A percentile compares a stretch with the other conserved stretches of the same genome.
Conservation (phyloP, 2,888 invertebrate genomes). For the Deroplatys truncata region DNA sequence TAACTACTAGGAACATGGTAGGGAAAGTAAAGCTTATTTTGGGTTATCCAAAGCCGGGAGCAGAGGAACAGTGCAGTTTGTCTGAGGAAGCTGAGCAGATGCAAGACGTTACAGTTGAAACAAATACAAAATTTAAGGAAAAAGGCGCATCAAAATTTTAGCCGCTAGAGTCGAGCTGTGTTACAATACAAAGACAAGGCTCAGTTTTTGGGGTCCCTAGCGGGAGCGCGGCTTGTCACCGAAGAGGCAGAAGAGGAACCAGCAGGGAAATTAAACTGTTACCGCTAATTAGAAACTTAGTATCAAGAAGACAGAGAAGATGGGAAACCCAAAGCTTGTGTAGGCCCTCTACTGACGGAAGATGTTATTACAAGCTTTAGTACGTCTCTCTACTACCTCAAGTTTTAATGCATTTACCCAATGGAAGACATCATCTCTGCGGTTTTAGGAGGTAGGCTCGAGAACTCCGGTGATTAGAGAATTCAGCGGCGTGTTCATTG, state of each 20-base stretch:
- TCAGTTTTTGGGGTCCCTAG: not conserved
- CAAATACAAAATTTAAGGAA: too few relatives aligned
- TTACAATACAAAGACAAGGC: not conserved
- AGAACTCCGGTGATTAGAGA: not conserved
- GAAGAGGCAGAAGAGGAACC: not conserved
- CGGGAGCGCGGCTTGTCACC: not conserved
- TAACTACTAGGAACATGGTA: too few relatives aligned
- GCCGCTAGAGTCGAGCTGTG: too few relatives aligned
- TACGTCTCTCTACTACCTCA: not conserved
- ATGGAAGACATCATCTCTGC: not conserved
- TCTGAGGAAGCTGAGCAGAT: too few relatives aligned
- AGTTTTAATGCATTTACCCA: constrained; percentile 6
- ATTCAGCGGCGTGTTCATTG: not conserved
- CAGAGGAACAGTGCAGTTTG: too few relatives aligned
- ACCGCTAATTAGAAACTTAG: constrained; percentile 11
- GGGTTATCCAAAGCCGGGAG: too few relatives aligned
- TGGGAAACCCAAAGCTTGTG: not conserved
- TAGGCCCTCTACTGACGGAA: not conserved
- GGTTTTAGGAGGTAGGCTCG: not conserved
- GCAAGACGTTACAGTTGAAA: too few relatives aligned
- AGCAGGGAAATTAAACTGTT: constrained; percentile 1
- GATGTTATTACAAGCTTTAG: not conserved
- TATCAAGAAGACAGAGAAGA: not conserved
- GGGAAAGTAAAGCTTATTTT: too few relatives aligned
- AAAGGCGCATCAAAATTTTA: too few relatives aligned